Evolutionary conservation across 1,140 invertebrate genomes (phyloP).

Genomic region (Lerema accius): DNA sequence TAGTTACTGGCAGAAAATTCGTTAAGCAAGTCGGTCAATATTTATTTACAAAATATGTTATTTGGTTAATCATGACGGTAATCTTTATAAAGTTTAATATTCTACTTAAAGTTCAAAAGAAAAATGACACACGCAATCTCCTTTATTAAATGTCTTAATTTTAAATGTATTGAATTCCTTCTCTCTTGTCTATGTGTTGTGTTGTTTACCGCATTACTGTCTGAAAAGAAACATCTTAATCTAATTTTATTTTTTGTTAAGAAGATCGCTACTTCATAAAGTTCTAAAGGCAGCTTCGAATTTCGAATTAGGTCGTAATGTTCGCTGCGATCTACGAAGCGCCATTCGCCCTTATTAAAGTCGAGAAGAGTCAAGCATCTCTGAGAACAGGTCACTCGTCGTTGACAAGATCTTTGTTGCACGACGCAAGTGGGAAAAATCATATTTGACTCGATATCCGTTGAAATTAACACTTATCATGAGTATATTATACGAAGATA

Average conservation of each 20-base stretch:
- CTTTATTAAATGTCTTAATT: background rate
- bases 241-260: slow-evolving; percentile 2
- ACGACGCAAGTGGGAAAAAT: slow-evolving; percentile 49
- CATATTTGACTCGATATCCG: slow-evolving; percentile 37
- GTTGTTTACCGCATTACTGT: background rate
- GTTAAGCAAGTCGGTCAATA: too few relatives aligned
- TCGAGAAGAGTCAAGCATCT: slow-evolving; percentile 68
- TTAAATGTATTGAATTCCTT: background rate
- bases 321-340: slow-evolving; percentile 52
- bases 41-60: too few relatives aligned
- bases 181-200: background rate
- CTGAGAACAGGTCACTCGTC: slow-evolving; percentile 62
- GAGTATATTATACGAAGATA: too few relatives aligned
- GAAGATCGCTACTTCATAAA: slow-evolving; percentile 54
- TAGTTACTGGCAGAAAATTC: too few relatives aligned
- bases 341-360: slow-evolving; percentile 69
- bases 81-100: too few relatives aligned
- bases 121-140: too few relatives aligned
- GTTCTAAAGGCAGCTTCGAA: slow-evolving; percentile 36
- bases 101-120: too few relatives aligned
- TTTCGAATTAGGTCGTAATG: slow-evolving; percentile 39
- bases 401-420: slow-evolving; percentile 61
- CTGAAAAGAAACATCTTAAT: background rate
- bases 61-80: too few relatives aligned
- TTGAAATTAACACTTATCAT: background rate